Evolutionary conservation across 2,797 vertebrate genomes (phyloP).

Genomic region (Echeneis naucrates): DNA sequence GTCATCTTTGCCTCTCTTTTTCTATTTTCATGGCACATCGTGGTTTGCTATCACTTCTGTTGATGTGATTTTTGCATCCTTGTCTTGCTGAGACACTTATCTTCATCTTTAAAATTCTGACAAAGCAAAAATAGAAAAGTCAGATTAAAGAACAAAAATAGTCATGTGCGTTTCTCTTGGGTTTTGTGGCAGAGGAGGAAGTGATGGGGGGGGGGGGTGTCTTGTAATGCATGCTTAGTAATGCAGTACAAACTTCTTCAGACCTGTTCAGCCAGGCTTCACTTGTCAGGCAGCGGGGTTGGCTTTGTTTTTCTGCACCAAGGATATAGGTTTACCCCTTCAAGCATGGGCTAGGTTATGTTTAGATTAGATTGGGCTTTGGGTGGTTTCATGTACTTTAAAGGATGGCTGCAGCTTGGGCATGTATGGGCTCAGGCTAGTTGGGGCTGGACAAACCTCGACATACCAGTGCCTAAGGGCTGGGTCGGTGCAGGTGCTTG

Average conservation of each 20-base stretch:
- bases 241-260: conserved; percentile 69
- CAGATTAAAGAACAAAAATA: conserved; percentile 53
- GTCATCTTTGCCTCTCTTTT: conserved; percentile 51
- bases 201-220: conserved; percentile 10
- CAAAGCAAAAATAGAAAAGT: conserved; percentile 53
- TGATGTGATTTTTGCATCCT: conserved; percentile 51
- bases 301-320: conserved; percentile 74
- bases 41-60: conserved; percentile 40
- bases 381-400: conserved; percentile 61
- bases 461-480: conserved; percentile 44
- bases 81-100: conserved; percentile 31
- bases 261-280: conserved; percentile 83
- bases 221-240: conserved; percentile 67
- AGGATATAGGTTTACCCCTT: conserved; percentile 80
- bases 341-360: conserved; percentile 76
- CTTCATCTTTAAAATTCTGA: conserved; percentile 54
- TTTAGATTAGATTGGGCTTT: conserved; percentile 77
- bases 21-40: conserved; percentile 39
- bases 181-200: conserved; percentile 43
- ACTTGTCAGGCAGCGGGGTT: conserved; percentile 67
- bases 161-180: conserved; percentile 31
- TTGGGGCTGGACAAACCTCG: conserved; percentile 48
- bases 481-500: conserved; percentile 49
- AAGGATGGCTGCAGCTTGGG: conserved; percentile 57
- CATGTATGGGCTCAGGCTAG: conserved; percentile 41